Evolutionary conservation across 2,113 vertebrate species (phyloP).

Genomic region (Bos taurus): ARS-UCD2.0 NC_037333.1:38149501-38150000

Average conservation of each 20-base stretch:
- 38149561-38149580: rapidly evolving
- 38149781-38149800: not conserved
- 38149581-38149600: not conserved
- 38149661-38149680: not conserved
- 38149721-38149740: not conserved
- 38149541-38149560: not conserved
- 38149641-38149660: not conserved
- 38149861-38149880: not conserved
- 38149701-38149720: not conserved
- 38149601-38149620: not conserved
- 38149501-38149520: not conserved
- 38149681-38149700: not conserved
- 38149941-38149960: not conserved
- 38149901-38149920: not conserved
- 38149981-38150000: not conserved
- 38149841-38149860: not conserved
- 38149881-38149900: not conserved
- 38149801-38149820: not conserved
- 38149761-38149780: not conserved
- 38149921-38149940: not conserved
- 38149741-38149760: not conserved
- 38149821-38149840: not conserved
- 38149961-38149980: not conserved
- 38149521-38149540: not conserved
- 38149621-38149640: not conserved